These are phyloP conservation scores for Heterocephalus glaber DNA, from an alignment of 2,113 vertebrate genomes.

Conservation along the genomic window DNA sequence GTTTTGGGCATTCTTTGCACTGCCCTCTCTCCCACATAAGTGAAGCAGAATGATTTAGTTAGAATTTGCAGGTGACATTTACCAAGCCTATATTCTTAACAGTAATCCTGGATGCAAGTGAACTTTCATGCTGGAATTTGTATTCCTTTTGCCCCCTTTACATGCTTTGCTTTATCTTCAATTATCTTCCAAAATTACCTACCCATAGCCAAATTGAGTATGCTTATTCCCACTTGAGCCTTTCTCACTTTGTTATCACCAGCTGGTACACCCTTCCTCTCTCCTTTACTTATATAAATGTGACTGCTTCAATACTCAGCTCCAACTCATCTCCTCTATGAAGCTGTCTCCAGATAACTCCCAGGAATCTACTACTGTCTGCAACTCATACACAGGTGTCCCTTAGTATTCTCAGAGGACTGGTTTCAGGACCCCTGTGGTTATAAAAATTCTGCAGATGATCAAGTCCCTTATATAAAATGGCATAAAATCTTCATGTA, in stretches of 20 bases:
- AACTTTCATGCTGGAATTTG: not conserved
- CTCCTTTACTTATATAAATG: not conserved
- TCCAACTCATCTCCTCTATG: not conserved
- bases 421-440: not conserved
- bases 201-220: not conserved
- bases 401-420: not conserved
- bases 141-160: not conserved
- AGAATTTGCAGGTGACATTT: slow-evolving; percentile 5
- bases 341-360: not conserved
- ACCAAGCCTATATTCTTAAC: not conserved
- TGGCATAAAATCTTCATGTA: not conserved
- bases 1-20: not conserved
- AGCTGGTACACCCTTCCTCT: not conserved
- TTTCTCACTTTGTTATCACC: not conserved
- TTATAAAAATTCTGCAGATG: not conserved
- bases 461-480: not conserved
- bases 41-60: slow-evolving; percentile 39
- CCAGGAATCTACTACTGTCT: not conserved
- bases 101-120: not conserved
- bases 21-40: not conserved
- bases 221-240: not conserved
- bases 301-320: not conserved
- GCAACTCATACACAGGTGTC: not conserved
- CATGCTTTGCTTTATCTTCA: not conserved
- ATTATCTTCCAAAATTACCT: not conserved